These are phyloP conservation scores for Chrysolina oricalcia DNA, from an alignment of 2,888 invertebrate genomes.

Conservation along the genomic window DNA sequence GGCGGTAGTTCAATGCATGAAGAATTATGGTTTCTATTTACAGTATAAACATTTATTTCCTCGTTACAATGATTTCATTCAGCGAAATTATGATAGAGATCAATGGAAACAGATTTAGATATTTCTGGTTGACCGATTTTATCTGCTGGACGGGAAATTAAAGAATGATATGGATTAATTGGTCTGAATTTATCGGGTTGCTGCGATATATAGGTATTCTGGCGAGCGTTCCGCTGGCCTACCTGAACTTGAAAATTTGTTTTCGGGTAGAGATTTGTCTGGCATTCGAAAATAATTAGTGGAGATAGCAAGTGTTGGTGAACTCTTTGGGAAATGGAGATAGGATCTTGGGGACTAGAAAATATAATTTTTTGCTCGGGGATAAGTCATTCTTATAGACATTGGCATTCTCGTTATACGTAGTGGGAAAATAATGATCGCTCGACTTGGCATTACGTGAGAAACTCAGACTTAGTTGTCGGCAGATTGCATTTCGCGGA, in stretches of 20 bases:
- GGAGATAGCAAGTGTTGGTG: too few relatives aligned
- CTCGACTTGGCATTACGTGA: too few relatives aligned
- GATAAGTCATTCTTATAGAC: too few relatives aligned
- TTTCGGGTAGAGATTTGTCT: too few relatives aligned
- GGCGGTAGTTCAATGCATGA: conserved; percentile 17
- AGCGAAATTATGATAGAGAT: conserved; percentile 10
- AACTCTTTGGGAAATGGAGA: too few relatives aligned
- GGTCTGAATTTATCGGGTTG: not conserved
- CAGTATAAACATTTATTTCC: conserved; percentile 17
- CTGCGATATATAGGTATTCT: not conserved
- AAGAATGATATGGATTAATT: not conserved
- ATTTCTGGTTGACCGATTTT: not conserved
- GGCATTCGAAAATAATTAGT: too few relatives aligned
- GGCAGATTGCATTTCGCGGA: not conserved
- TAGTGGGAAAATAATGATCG: too few relatives aligned
- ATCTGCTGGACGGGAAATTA: not conserved
- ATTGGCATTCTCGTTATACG: too few relatives aligned
- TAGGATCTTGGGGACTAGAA: not conserved
- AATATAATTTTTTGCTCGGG: not conserved
- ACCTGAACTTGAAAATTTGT: too few relatives aligned
- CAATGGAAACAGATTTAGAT: conserved; percentile 1
- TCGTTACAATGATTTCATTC: not conserved
- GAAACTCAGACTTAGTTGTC: too few relatives aligned
- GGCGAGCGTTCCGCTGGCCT: not conserved
- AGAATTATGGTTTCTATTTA: not conserved